Evolutionary conservation across 2,797 vertebrate genomes (phyloP).

Genomic region (Octomys mimax): DNA sequence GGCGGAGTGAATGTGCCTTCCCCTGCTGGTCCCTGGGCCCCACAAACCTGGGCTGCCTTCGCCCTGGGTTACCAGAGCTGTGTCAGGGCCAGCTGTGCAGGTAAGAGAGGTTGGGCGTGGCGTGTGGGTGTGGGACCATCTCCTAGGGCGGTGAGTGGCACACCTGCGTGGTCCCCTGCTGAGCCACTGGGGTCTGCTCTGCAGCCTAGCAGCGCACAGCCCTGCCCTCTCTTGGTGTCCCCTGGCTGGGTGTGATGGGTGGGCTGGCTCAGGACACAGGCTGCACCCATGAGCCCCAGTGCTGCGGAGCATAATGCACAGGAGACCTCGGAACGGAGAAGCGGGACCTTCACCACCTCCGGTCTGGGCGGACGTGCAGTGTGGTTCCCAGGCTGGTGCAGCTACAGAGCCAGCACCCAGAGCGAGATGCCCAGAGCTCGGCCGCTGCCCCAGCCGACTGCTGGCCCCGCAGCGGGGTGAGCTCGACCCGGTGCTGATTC

Average conservation of each 20-base stretch:
- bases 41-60: neutral
- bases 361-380: no score
- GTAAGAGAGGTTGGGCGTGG: fast-evolving
- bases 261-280: neutral
- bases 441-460: neutral
- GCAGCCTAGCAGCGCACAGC: no score
- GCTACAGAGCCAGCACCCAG: no score
- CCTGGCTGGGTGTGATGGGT: fast-evolving
- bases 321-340: no score
- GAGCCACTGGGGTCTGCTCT: neutral
- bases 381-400: no score
- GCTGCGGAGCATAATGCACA: fast-evolving
- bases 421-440: fast-evolving
- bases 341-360: no score
- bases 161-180: fast-evolving
- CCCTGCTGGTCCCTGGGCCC: neutral
- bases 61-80: neutral
- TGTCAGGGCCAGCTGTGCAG: fast-evolving
- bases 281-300: fast-evolving
- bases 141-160: neutral
- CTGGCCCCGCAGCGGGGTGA: neutral
- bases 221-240: neutral
- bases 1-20: no score
- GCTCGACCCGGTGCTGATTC: neutral
- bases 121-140: fast-evolving